Evolutionary conservation across 1,140 invertebrate species (phyloP).

Genomic region (Aphis gossypii): DNA sequence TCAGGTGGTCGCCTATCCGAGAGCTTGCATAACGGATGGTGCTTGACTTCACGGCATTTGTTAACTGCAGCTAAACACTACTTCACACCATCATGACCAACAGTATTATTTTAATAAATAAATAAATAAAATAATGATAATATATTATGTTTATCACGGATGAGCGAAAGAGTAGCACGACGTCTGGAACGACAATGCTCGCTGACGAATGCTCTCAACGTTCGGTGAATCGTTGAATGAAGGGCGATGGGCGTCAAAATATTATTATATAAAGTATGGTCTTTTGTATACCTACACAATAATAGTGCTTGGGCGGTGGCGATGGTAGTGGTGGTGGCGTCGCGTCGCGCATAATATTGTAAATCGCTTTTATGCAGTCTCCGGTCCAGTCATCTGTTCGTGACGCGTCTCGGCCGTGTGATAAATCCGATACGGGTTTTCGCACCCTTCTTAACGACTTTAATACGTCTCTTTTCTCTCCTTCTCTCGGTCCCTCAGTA

Average conservation of each 20-base stretch:
- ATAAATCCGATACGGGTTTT: constrained; percentile 48
- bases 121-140: not conserved
- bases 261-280: constrained; percentile 11
- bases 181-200: not conserved
- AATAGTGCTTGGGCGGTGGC: not conserved
- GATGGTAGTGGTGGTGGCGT: not conserved
- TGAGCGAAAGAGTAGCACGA: not conserved
- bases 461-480: not conserved
- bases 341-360: constrained; percentile 36
- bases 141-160: not conserved
- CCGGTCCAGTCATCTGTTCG: constrained; percentile 22
- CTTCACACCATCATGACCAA: too few relatives aligned
- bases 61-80: too few relatives aligned
- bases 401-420: constrained; percentile 40
- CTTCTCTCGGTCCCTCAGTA: not conserved
- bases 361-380: constrained; percentile 47
- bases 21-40: too few relatives aligned
- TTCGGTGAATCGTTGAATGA: not conserved
- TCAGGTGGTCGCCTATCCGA: too few relatives aligned
- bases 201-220: not conserved
- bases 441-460: constrained; percentile 45
- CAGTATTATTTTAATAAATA: not conserved
- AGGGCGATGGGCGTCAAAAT: not conserved
- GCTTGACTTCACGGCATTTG: too few relatives aligned
- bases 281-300: not conserved